A percentile compares a stretch with the other conserved stretches of the same genome.
phyloP scores from a whole-genome alignment of 2,888 invertebrate species.

The Rhopalosiphum nymphaeae region DNA sequence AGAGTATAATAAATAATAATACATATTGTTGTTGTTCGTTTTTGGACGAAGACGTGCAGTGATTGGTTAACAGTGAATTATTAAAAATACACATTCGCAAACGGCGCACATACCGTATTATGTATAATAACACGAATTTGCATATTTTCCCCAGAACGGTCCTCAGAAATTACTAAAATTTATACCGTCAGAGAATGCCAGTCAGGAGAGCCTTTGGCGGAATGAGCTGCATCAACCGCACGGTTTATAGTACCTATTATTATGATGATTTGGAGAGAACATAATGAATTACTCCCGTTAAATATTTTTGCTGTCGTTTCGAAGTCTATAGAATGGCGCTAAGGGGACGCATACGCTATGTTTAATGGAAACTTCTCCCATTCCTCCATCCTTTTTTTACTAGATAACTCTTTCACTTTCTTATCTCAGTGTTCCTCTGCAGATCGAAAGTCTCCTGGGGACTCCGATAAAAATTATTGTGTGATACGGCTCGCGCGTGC shows the following conservation, averaged over 20 bases:
- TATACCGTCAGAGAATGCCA: background rate
- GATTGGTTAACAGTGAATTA: background rate
- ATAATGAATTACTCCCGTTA: background rate
- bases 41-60: background rate
- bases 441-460: background rate
- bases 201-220: background rate
- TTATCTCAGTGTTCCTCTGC: background rate
- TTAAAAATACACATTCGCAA: background rate
- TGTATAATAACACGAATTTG: background rate
- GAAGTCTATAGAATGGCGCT: background rate
- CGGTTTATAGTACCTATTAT: background rate
- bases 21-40: background rate
- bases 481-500: background rate
- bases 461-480: background rate
- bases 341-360: background rate
- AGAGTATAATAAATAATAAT: background rate
- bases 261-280: background rate
- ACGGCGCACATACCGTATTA: background rate
- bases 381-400: background rate
- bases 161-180: background rate
- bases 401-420: background rate
- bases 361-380: background rate
- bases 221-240: background rate
- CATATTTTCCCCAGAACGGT: background rate
- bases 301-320: background rate